Percentiles rank a stretch among this genome's conserved stretches.
These are phyloP conservation scores for Discoglossus pictus DNA, from an alignment of 2,797 vertebrate species.

Conservation along the genomic window DNA sequence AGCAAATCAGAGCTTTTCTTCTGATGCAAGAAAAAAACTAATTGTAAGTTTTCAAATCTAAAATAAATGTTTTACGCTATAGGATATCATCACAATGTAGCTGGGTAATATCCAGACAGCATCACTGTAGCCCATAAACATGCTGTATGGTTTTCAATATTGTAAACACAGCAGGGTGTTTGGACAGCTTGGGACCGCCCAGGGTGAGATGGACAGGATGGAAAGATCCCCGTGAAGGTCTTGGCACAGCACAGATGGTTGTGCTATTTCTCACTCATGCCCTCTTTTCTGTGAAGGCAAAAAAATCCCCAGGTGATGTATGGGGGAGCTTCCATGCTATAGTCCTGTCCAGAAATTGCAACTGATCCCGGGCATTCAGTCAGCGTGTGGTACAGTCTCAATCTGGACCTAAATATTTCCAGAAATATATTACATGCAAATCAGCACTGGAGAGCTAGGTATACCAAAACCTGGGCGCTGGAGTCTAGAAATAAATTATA, in stretches of 20 bases:
- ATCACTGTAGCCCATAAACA: neutral
- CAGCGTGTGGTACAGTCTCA: neutral
- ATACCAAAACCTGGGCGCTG: no score
- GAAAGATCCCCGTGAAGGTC: conserved; percentile 12
- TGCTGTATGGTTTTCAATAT: conserved; percentile 16
- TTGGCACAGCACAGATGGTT: conserved; percentile 37
- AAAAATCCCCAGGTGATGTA: conserved; percentile 2
- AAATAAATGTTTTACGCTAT: no score
- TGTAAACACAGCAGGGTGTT: conserved; percentile 31
- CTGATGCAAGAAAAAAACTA: conserved; percentile 5
- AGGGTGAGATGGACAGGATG: conserved; percentile 30
- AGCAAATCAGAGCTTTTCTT: no score
- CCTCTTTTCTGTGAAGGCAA: neutral
- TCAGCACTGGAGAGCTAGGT: no score
- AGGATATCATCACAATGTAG: no score
- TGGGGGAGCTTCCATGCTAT: neutral
- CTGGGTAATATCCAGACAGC: no score
- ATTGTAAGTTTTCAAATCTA: no score
- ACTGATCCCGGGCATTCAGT: neutral
- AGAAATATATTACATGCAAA: no score
- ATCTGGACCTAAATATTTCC: neutral
- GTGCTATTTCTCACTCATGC: conserved; percentile 1
- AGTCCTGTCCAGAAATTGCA: conserved; percentile 10
- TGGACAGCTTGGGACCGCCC: conserved; percentile 6
- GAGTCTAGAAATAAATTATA: no score